These are phyloP conservation scores for Oreocharis arfaki DNA, from an alignment of 2,113 vertebrate genomes.

Conservation along the genomic window DNA sequence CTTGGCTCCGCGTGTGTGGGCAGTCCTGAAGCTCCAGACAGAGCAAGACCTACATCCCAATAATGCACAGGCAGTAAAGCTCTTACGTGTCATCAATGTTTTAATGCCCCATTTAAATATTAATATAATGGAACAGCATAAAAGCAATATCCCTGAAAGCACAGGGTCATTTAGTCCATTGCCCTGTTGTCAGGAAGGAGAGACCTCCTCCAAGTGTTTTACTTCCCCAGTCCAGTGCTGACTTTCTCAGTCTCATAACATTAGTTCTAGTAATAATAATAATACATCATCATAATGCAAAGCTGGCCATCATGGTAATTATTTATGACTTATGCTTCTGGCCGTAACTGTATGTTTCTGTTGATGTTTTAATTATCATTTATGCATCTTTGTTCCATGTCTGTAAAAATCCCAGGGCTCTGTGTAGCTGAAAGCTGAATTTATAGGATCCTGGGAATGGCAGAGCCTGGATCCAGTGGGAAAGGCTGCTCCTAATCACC, in stretches of 20 bases:
- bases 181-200: background rate
- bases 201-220: background rate
- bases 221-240: background rate
- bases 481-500: background rate
- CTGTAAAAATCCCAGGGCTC: slow-evolving; percentile 7
- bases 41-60: background rate
- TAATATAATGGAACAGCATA: background rate
- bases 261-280: slow-evolving; percentile 4
- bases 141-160: slow-evolving; percentile 22
- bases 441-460: background rate
- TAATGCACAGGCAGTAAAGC: background rate
- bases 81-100: slow-evolving; percentile 17
- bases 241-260: background rate
- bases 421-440: slow-evolving; percentile 19
- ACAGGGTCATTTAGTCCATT: background rate
- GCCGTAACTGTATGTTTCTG: background rate
- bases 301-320: slow-evolving; percentile 13
- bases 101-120: slow-evolving; percentile 18
- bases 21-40: background rate
- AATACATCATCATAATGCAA: background rate
- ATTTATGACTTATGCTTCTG: slow-evolving; percentile 34
- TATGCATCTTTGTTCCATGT: background rate
- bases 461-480: background rate
- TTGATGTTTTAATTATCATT: slow-evolving; percentile 29
- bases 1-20: background rate